Percentiles rank a stretch among this genome's conserved stretches.
Conservation (phyloP, 2,888 invertebrate species). For the Phania funesta region DNA sequence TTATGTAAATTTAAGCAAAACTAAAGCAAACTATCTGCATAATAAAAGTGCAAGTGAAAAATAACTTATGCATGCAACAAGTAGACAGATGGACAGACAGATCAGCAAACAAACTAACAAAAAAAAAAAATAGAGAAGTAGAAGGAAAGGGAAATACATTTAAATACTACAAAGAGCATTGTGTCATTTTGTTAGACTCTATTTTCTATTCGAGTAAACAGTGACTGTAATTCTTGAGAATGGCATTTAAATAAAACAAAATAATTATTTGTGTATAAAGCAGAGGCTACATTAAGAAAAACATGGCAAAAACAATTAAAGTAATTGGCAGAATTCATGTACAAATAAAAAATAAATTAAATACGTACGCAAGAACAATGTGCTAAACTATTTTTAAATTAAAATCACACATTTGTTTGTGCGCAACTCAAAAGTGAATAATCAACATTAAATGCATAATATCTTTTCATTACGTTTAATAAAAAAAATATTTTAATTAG, state of each 20-base stretch:
- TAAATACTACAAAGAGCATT: constrained; percentile 50
- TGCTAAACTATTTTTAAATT: constrained; percentile 50
- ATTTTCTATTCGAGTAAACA: constrained; percentile 30
- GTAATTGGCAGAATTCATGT: constrained; percentile 54
- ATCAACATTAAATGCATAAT: background rate
- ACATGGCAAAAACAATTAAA: constrained; percentile 23
- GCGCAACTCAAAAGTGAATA: constrained; percentile 7
- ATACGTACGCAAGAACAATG: constrained; percentile 37
- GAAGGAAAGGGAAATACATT: background rate
- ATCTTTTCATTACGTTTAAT: background rate
- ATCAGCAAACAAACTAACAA: background rate
- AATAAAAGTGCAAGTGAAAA: constrained; percentile 53
- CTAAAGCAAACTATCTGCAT: constrained; percentile 36
- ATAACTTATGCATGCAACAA: constrained; percentile 48
- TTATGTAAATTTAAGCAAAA: constrained; percentile 48
- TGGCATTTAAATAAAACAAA: constrained; percentile 47
- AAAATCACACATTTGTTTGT: background rate
- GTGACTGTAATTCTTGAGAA: constrained; percentile 7
- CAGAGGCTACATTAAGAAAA: background rate
- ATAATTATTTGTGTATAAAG: background rate
- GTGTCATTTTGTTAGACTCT: constrained; percentile 49
- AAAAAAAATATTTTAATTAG: constrained; percentile 25
- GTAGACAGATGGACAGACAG: constrained; percentile 26
- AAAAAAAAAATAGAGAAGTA: constrained; percentile 16
- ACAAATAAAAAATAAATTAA: background rate